A percentile compares a stretch with the other conserved stretches of the same genome.
phyloP scores from a whole-genome alignment of 2,797 vertebrate genomes.

The Otus scops region DNA sequence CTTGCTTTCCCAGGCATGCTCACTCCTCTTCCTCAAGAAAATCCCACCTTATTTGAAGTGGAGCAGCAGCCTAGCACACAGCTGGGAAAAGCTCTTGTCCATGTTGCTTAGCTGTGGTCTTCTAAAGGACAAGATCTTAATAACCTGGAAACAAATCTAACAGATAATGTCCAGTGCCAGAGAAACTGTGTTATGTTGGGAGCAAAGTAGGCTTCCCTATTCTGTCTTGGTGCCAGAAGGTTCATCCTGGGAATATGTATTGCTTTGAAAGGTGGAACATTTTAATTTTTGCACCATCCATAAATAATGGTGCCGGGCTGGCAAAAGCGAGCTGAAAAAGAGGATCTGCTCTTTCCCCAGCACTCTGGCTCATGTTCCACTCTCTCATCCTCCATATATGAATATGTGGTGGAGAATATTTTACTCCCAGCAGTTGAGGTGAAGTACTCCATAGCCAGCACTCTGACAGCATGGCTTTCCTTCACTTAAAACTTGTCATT shows the following conservation, averaged over 20 bases:
- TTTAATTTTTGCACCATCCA: background rate
- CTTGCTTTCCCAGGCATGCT: background rate
- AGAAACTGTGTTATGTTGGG: background rate
- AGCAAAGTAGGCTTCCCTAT: background rate
- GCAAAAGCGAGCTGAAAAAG: background rate
- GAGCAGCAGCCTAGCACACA: background rate
- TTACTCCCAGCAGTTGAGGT: background rate
- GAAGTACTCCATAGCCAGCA: background rate
- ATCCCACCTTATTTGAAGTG: background rate
- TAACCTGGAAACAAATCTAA: background rate
- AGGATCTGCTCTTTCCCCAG: background rate
- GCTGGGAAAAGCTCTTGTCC: background rate
- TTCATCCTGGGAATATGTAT: background rate
- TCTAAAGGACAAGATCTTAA: background rate
- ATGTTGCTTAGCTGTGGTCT: background rate
- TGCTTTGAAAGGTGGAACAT: background rate
- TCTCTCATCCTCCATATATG: background rate
- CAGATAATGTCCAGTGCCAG: background rate
- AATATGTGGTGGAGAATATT: background rate
- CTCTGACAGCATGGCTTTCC: background rate
- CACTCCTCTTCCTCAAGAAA: background rate
- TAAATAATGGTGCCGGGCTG: background rate
- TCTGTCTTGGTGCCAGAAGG: background rate
- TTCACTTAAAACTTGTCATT: background rate
- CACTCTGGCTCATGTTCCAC: background rate